phyloP scores from a whole-genome alignment of 2,113 vertebrate species.

The Geococcyx californianus region DNA sequence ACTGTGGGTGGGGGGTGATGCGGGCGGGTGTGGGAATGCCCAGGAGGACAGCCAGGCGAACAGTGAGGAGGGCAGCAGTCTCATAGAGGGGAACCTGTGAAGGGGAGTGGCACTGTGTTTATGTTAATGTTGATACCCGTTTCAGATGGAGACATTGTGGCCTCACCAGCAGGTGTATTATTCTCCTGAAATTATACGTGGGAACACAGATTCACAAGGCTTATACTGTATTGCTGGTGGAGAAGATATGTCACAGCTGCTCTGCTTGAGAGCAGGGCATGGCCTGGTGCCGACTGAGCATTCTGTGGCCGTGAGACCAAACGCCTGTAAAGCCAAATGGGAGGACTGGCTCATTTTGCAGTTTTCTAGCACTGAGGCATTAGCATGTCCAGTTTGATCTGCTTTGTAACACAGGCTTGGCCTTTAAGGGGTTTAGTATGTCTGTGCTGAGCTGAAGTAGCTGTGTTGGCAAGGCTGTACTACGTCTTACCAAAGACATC shows the following conservation, averaged over 20 bases:
- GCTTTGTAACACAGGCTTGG: neutral
- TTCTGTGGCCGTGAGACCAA: neutral
- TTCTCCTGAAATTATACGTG: neutral
- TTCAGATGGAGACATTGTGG: neutral
- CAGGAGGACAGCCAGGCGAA: neutral
- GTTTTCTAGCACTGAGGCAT: neutral
- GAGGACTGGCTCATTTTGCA: neutral
- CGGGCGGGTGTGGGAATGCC: neutral
- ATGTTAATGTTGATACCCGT: neutral
- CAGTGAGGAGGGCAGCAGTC: neutral
- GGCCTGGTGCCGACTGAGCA: neutral
- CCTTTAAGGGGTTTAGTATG: neutral
- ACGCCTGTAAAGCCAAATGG: neutral
- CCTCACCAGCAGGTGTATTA: neutral
- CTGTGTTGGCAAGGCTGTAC: neutral
- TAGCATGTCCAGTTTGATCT: neutral
- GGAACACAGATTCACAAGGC: neutral
- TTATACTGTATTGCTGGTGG: neutral
- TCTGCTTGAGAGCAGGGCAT: neutral
- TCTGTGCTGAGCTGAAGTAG: neutral
- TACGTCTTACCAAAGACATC: neutral
- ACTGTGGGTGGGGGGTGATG: neutral
- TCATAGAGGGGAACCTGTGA: neutral
- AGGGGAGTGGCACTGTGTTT: neutral
- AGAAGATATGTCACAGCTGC: fast-evolving